Base-by-base conservation (phyloP, 2,797 vertebrate species). In the Pangasius larnaudii region DNA sequence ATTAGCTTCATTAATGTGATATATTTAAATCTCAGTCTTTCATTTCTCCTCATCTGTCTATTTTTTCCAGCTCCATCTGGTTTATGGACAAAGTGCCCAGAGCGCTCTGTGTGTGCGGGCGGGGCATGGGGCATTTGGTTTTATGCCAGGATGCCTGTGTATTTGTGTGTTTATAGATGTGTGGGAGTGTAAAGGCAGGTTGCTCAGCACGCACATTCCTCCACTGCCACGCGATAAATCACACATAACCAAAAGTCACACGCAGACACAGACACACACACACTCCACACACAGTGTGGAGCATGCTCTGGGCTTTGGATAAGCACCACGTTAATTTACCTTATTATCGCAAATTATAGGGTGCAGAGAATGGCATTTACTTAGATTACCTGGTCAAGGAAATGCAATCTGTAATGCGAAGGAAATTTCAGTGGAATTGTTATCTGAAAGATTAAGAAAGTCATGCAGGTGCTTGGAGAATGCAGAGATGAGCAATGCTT, bases 131-230 rank as follows among this genome's bases (percentile, higher is more conserved):
- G 27, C 3, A 69, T 30, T 59, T 77, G 81, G 77, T 30, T 84
- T n/a, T 39, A 75, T 72, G 87, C 75, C 81, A 87, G 53, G 19
- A 81, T 84, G 51, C 88, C 82, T 88, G 87, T 87, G 14, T 85
- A 36, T 79, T 63, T 19, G 78, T 86, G 83, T 85, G 86, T 65
- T 56, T 89, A 86, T 86, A 61, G 84, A 72, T 85, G 36, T 86
- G 88, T 87, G 86, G 84, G 90, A 87, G 90, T 86, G 85, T 27
- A 78, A 33, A 51, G 61, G 58, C 78, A 86, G 84, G 67, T 77
- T 49, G 77, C 63, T 89, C 87, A 87, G 85, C 90, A 90, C 83
- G 87, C 85, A 91, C 89, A 86, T 86, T 88, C 67, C 46, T 88
- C 69, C 59, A 84, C 74, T 84, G 86, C 71, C 86, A 89, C 61